Evolutionary conservation across 2,888 invertebrate genomes (phyloP), one percentile per base, ranked within the genome.

Genomic region (Drosophila infuscata): DNA sequence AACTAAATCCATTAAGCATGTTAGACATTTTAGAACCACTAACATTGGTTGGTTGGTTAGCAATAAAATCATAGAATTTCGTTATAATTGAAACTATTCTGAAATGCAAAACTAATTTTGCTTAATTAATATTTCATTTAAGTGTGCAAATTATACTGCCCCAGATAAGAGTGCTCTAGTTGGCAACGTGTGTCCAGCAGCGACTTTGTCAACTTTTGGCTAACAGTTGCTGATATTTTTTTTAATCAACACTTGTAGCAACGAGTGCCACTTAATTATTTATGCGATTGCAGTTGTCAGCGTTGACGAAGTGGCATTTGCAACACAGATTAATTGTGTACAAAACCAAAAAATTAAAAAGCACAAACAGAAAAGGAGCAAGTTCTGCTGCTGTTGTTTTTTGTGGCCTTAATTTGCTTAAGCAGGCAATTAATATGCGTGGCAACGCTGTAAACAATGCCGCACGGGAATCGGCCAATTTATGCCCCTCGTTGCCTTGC

Each of bases 391-490:
- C 64, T 65, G 75, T 70, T 25, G 20, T 25, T 25, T 25, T 81
- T 73, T 79, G 82, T 73, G 79, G 63, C 83, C 74, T 71, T 74
- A 82, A 86, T 85, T 85, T 84, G 79, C 79, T 81, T 86, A 85
- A 85, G 74, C 81, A 86, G 85, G 82, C 87, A 85, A 86, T 85
- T 85, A 85, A 86, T 86, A 85, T 85, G 85, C 85, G 81, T 70
- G 70, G 79, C 84, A 85, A 82, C 84, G 84, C 77, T 77, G 84
- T 69, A 79, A 83, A 85, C 83, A 85, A 66, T 64, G 70, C 73
- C 72, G 72, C 70, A 46, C 46, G 81, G 74, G 74, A 83, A 72
- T 76, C 48, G 59, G 61, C 61, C 66, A 71, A 65, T 51, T 71
- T 62, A 51, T 59, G 52, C 25, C 32, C 3, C 59, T 41, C 20